Conservation (phyloP, 2,113 vertebrate genomes). For the Engraulis encrasicolus region DNA sequence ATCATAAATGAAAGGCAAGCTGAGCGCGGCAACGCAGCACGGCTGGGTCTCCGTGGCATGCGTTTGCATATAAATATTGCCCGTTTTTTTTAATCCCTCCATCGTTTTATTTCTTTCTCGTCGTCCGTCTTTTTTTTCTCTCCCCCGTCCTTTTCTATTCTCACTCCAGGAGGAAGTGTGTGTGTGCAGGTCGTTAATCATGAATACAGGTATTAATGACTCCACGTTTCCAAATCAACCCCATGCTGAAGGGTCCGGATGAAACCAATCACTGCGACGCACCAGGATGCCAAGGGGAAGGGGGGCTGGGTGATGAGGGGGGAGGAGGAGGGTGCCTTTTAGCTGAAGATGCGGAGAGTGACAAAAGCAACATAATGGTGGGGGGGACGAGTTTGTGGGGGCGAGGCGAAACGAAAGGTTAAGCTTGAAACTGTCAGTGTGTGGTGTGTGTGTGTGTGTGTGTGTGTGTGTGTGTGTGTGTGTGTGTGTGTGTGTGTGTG, state of each 20-base stretch:
- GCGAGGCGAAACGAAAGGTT: neutral
- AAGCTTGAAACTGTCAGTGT: no score
- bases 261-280: conserved; percentile 15
- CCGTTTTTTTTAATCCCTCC: neutral
- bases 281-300: neutral
- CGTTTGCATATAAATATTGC: conserved; percentile 41
- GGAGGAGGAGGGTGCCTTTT: neutral
- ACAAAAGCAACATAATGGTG: neutral
- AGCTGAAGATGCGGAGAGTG: neutral
- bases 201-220: conserved; percentile 38
- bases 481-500: conserved; percentile 12
- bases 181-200: conserved; percentile 44
- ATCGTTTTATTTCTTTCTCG: no score
- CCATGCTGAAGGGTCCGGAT: neutral
- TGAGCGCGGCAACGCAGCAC: no score
- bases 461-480: neutral
- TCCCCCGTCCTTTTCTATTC: neutral
- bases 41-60: neutral
- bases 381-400: neutral
- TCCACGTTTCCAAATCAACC: conserved; percentile 31
- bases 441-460: no score
- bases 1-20: conserved; percentile 34
- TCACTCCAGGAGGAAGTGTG: conserved; percentile 21
- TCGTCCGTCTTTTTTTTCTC: no score
- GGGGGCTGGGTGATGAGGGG: no score